phyloP scores from a whole-genome alignment of 2,797 vertebrate species.

The Fistularia tabacaria region DNA sequence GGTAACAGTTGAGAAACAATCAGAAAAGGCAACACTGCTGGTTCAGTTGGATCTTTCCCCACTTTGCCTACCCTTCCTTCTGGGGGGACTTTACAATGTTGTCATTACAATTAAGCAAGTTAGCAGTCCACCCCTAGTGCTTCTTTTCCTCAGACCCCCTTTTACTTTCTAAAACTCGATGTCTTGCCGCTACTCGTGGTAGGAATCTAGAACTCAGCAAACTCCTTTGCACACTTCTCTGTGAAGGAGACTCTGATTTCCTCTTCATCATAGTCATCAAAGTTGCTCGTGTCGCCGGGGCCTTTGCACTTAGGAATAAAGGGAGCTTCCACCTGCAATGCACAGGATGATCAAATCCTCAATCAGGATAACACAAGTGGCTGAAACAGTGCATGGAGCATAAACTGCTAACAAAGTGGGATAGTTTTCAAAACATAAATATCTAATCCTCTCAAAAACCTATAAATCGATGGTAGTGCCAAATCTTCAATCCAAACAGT shows the following conservation, averaged over 20 bases:
- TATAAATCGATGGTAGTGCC: too few relatives aligned
- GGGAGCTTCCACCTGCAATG: constrained; percentile 86
- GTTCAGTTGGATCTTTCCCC: constrained; percentile 73
- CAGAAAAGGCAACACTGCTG: constrained; percentile 83
- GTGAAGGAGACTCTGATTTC: constrained; percentile 91
- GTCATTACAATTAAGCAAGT: constrained; percentile 73
- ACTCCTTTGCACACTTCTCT: constrained; percentile 94
- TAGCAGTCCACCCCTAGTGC: constrained; percentile 68
- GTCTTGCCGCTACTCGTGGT: constrained; percentile 55
- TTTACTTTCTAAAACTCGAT: constrained; percentile 51
- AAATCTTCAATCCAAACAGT: too few relatives aligned
- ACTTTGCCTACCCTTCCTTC: constrained; percentile 56
- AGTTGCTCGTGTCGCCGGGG: constrained; percentile 94
- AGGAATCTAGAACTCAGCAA: constrained; percentile 87
- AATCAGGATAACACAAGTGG: neutral
- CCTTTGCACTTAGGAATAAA: constrained; percentile 97
- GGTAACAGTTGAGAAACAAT: constrained; percentile 76
- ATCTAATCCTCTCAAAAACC: neutral
- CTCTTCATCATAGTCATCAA: constrained; percentile 94
- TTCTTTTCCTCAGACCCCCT: constrained; percentile 53
- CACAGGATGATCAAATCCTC: constrained; percentile 6
- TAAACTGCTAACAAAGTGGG: neutral
- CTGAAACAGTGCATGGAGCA: too few relatives aligned
- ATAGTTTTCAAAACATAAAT: neutral
- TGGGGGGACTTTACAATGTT: constrained; percentile 61